phyloP scores from a whole-genome alignment of 2,888 invertebrate genomes.

The Drosophila subquinaria region DNA sequence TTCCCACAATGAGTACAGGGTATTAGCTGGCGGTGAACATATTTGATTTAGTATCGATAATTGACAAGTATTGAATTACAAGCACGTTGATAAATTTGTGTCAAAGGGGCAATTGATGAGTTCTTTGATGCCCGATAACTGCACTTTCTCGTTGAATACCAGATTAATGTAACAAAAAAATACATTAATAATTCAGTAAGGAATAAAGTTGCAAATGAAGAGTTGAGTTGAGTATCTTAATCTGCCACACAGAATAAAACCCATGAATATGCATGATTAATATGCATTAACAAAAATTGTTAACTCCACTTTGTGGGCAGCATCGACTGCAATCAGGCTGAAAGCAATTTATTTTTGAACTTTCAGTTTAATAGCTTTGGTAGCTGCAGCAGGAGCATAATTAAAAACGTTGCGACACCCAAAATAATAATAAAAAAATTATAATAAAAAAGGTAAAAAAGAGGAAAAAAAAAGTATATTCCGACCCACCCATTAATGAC shows the following conservation, averaged over 20 bases:
- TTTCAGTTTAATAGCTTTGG: constrained; percentile 53
- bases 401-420: constrained; percentile 76
- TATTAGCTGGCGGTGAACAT: constrained; percentile 10
- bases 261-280: constrained; percentile 45
- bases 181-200: neutral
- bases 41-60: constrained; percentile 52
- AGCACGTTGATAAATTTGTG: constrained; percentile 32
- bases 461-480: constrained; percentile 26
- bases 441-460: neutral
- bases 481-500: constrained; percentile 80
- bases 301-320: constrained; percentile 7
- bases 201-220: constrained; percentile 10
- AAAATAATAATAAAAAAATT: constrained; percentile 27
- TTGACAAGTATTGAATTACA: constrained; percentile 56
- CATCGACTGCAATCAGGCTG: constrained; percentile 29
- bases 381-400: constrained; percentile 68
- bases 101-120: constrained; percentile 7
- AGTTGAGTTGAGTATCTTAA: neutral
- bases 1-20: neutral
- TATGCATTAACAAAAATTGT: constrained; percentile 26
- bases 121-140: constrained; percentile 14
- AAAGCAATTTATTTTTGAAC: constrained; percentile 68
- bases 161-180: constrained; percentile 13
- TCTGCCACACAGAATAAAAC: constrained; percentile 15
- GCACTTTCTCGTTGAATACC: constrained; percentile 11